Evolutionary conservation across 2,888 invertebrate species (phyloP).

Genomic region (Helleia helle): DNA sequence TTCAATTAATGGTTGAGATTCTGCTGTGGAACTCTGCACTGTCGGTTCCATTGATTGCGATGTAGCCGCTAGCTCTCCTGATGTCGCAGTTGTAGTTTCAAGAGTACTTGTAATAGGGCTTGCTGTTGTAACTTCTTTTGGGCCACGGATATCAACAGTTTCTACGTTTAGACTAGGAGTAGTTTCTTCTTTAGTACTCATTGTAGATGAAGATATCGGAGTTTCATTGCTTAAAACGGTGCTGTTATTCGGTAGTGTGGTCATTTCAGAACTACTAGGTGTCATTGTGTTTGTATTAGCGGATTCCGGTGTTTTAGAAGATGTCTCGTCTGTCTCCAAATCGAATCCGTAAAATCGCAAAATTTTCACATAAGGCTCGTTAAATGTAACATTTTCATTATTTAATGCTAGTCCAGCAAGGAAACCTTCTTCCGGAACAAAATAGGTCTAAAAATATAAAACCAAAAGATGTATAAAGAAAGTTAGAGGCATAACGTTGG

Average conservation of each 20-base stretch:
- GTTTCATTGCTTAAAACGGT: slow-evolving; percentile 28
- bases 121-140: slow-evolving; percentile 32
- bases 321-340: slow-evolving; percentile 64
- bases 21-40: background rate
- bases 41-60: background rate
- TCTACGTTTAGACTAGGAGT: slow-evolving; percentile 43
- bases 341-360: slow-evolving; percentile 88
- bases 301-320: slow-evolving; percentile 30
- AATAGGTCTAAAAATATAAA: slow-evolving; percentile 79
- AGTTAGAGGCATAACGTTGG: no score
- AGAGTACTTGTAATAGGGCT: slow-evolving; percentile 23
- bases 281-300: slow-evolving; percentile 24
- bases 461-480: no score
- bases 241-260: slow-evolving; percentile 20
- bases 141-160: slow-evolving; percentile 37
- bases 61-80: background rate
- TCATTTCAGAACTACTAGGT: slow-evolving; percentile 18
- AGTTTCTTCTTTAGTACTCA: slow-evolving; percentile 35
- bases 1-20: background rate
- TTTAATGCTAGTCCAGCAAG: slow-evolving; percentile 86
- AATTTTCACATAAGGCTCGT: slow-evolving; percentile 81
- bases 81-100: slow-evolving; percentile 13
- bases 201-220: slow-evolving; percentile 25
- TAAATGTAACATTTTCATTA: slow-evolving; percentile 83
- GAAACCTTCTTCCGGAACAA: slow-evolving; percentile 87